Evolutionary conservation across 2,113 vertebrate genomes (phyloP), one percentile per base, ranked within the genome.

Genomic region (Dicrurus megarhynchus): DNA sequence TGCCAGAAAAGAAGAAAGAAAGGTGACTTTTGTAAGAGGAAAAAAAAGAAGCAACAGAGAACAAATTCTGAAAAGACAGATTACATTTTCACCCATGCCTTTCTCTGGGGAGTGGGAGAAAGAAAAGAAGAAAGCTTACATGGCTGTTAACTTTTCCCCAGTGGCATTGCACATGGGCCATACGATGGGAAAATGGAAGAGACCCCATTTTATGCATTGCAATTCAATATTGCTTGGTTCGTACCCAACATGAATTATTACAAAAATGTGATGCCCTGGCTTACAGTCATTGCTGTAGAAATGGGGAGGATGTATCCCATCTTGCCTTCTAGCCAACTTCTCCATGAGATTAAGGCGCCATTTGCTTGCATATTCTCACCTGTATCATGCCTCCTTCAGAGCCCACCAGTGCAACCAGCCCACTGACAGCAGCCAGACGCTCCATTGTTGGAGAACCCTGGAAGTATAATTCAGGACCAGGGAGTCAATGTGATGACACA

Each of bases 401-500:
- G 73, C 99, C 99, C 30, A 99, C 98, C 59, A 99, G 77, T 16
- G 99, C 98, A 71, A 99, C 99, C 91, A 99, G 97, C 10, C 99
- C 99, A 82, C 97, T 99, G 50, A 99, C 94, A 33, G 99, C 99
- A 67, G 99, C 99, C 95, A 99, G 97, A n/a, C 99, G 98, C 81
- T 99, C 99, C 99, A 99, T 99, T 27, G 99, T 99, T 35, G 99
- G 98, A 96, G 99, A 98, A 10, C 98, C 98, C 99, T 99, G 91
- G 60, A 97, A 97, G 52, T 1, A 0, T 15, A 91, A 96, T 97
- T 83, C 42, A 92, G 44, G 24, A 55, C 32, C 28, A 86, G 24
- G 21, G 55, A 37, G 18, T 71, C 64, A 95, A 7, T 30, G 57
- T 2, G 2, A 60, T 46, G 30, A 84, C 22, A 49, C 26, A 55